These are phyloP conservation scores for Crotophaga sulcirostris DNA, from an alignment of 2,113 vertebrate genomes.

Conservation along the genomic window DNA sequence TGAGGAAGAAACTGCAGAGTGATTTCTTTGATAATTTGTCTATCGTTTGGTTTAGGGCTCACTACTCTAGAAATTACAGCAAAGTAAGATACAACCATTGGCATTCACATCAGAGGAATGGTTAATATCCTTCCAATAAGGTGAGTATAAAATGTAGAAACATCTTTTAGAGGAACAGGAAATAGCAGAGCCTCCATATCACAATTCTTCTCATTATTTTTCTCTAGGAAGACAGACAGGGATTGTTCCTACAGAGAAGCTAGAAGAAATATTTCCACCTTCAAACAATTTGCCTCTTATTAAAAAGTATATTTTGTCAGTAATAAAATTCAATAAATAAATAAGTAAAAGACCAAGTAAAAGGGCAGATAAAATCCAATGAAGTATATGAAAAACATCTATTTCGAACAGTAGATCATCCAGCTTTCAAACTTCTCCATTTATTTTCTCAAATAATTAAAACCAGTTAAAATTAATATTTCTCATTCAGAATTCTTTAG, in stretches of 20 bases:
- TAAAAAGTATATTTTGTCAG: constrained; percentile 14
- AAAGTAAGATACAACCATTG: background rate
- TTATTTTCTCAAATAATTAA: background rate
- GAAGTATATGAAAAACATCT: background rate
- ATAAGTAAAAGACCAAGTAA: background rate
- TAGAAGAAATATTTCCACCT: background rate
- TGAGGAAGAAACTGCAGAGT: background rate
- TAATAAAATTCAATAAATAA: background rate
- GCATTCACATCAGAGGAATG: background rate
- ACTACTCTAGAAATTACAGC: background rate
- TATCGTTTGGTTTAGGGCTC: background rate
- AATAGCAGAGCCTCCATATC: background rate
- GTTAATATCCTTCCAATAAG: background rate
- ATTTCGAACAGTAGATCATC: background rate
- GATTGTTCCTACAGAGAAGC: background rate
- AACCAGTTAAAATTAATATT: background rate
- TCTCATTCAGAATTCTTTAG: background rate
- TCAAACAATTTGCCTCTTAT: background rate
- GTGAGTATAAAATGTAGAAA: background rate
- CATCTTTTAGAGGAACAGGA: background rate
- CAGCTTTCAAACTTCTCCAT: background rate
- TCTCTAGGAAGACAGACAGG: background rate
- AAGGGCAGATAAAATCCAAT: background rate
- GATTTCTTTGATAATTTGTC: background rate
- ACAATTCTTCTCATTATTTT: background rate